phyloP scores from a whole-genome alignment of 1,140 invertebrate species.

The Drosophila albomicans region DNA sequence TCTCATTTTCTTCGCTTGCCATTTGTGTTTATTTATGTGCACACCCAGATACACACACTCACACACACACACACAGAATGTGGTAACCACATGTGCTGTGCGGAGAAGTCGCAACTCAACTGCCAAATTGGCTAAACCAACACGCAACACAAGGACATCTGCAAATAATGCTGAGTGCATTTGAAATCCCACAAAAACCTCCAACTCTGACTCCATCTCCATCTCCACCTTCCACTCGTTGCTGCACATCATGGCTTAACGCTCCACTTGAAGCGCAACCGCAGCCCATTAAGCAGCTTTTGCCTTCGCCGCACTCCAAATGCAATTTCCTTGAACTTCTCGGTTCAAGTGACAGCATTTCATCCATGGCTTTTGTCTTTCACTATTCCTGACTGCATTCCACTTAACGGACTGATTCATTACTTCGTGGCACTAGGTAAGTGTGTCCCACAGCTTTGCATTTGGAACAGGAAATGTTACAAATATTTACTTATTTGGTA shows the following conservation, averaged over 20 bases:
- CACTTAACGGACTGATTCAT: conserved; percentile 13
- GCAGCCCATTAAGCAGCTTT: conserved; percentile 11
- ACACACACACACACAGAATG: conserved; percentile 21
- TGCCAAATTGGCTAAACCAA: conserved; percentile 12
- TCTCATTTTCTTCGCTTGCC: conserved; percentile 72
- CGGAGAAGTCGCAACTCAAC: background rate
- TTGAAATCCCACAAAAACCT: conserved; percentile 21
- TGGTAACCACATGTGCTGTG: conserved; percentile 15
- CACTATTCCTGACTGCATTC: conserved; percentile 2
- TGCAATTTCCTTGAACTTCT: conserved; percentile 57
- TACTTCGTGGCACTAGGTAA: background rate
- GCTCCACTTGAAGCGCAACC: conserved; percentile 62
- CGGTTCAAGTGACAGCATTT: conserved; percentile 37
- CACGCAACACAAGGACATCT: conserved; percentile 26
- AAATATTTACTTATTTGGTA: no score
- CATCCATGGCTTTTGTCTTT: conserved; percentile 18
- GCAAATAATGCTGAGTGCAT: conserved; percentile 2
- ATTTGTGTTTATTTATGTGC: conserved; percentile 53
- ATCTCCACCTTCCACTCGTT: background rate
- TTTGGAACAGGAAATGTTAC: background rate
- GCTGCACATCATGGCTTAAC: conserved; percentile 23
- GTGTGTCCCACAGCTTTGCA: background rate
- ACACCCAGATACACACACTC: conserved; percentile 26
- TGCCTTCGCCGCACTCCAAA: conserved; percentile 42
- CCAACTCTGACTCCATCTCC: background rate